phyloP scores from a whole-genome alignment of 2,888 invertebrate species.

The Chaitophorus viminalis region DNA sequence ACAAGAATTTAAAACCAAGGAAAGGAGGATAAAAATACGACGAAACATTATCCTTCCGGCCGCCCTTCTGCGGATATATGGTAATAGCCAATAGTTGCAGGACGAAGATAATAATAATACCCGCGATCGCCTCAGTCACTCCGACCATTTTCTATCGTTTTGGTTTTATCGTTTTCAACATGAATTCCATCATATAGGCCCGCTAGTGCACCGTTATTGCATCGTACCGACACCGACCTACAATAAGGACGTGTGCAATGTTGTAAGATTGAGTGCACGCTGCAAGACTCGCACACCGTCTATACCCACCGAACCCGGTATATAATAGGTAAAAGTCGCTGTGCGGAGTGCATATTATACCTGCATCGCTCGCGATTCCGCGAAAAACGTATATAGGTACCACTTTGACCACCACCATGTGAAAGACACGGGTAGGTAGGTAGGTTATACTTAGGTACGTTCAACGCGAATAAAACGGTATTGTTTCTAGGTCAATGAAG shows the following conservation, averaged over 20 bases:
- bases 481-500: constrained; percentile 22
- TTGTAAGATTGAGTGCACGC: not conserved
- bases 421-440: not conserved
- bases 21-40: not conserved
- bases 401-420: not conserved
- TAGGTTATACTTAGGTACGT: too few species aligned
- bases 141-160: not conserved
- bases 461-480: constrained; percentile 16
- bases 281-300: not conserved
- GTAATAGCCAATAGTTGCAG: not conserved
- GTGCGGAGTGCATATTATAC: not conserved
- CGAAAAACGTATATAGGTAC: not conserved
- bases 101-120: not conserved
- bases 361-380: not conserved
- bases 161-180: not conserved
- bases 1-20: not conserved
- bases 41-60: not conserved
- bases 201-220: not conserved
- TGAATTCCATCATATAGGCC: not conserved
- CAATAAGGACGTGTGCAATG: not conserved
- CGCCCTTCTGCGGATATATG: not conserved
- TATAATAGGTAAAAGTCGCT: not conserved
- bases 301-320: not conserved
- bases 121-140: not conserved
- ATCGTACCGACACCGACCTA: not conserved